These are phyloP conservation scores for Urocolius indicus DNA, from an alignment of 2,113 vertebrate genomes.

Conservation along the genomic window DNA sequence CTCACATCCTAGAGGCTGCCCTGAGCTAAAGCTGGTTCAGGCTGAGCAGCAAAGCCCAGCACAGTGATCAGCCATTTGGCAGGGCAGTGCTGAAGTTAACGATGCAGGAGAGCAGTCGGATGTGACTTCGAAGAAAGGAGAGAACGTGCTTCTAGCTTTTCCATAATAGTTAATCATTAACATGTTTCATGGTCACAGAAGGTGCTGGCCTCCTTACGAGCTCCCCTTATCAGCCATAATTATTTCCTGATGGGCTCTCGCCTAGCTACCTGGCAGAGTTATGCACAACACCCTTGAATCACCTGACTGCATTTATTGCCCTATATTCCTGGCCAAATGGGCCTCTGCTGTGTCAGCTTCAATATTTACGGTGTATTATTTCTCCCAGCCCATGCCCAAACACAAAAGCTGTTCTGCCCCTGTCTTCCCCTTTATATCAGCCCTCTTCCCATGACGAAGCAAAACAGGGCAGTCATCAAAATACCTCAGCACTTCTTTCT, in stretches of 20 bases:
- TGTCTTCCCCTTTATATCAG: neutral
- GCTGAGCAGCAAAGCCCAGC: neutral
- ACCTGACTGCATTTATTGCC: conserved; percentile 64
- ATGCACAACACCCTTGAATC: neutral
- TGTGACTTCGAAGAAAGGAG: neutral
- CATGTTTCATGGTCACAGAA: conserved; percentile 24
- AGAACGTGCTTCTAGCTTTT: conserved; percentile 6
- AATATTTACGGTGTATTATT: conserved; percentile 12
- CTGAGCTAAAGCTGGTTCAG: neutral
- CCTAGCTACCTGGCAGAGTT: conserved; percentile 26
- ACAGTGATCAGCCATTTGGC: accelerated
- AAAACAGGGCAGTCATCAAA: neutral
- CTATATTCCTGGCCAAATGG: conserved; percentile 45
- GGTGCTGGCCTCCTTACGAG: conserved; percentile 36
- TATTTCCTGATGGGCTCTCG: conserved; percentile 46
- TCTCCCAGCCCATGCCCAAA: neutral
- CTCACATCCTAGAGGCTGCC: neutral
- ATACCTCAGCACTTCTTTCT: neutral
- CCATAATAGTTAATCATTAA: conserved; percentile 55
- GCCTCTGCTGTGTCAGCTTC: conserved; percentile 45
- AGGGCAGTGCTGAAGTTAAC: neutral
- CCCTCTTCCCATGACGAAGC: neutral
- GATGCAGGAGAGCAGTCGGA: neutral
- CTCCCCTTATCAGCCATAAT: conserved; percentile 50
- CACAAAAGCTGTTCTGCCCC: neutral